Percentiles rank a stretch among this genome's conserved stretches.
Conservation (phyloP, 2,888 invertebrate genomes). For the Atrina japonica region DNA sequence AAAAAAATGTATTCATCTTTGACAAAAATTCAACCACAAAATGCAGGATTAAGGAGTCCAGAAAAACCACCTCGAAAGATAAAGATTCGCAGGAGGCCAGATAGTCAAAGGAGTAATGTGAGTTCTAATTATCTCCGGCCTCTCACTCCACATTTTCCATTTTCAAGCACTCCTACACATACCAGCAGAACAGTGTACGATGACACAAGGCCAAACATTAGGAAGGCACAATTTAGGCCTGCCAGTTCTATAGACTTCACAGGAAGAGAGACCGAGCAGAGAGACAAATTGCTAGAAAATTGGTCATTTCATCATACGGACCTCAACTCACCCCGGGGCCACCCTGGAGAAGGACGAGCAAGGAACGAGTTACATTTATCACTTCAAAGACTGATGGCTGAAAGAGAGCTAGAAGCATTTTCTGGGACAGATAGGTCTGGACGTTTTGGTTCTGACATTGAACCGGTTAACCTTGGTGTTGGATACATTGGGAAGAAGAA, state of each 20-base stretch:
- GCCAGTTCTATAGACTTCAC: slow-evolving; percentile 69
- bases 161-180: slow-evolving; percentile 26
- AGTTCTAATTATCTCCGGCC: slow-evolving; percentile 59
- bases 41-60: slow-evolving; percentile 31
- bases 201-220: slow-evolving; percentile 22
- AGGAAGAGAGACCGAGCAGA: slow-evolving; percentile 40
- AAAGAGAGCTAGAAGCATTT: slow-evolving; percentile 39
- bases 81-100: slow-evolving; percentile 45
- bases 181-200: slow-evolving; percentile 19
- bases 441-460: neutral
- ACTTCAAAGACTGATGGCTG: slow-evolving; percentile 54
- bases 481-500: no score
- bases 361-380: slow-evolving; percentile 58
- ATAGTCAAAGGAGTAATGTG: slow-evolving; percentile 46
- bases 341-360: slow-evolving; percentile 43
- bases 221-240: slow-evolving; percentile 51
- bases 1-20: slow-evolving; percentile 60
- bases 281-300: slow-evolving; percentile 55
- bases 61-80: slow-evolving; percentile 40
- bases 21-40: slow-evolving; percentile 51
- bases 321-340: slow-evolving; percentile 36
- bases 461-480: neutral
- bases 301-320: slow-evolving; percentile 34
- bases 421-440: neutral
- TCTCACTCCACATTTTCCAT: slow-evolving; percentile 58